Evolutionary conservation across 2,113 vertebrate genomes (phyloP).

Genomic region (Scytalopus superciliaris): DNA sequence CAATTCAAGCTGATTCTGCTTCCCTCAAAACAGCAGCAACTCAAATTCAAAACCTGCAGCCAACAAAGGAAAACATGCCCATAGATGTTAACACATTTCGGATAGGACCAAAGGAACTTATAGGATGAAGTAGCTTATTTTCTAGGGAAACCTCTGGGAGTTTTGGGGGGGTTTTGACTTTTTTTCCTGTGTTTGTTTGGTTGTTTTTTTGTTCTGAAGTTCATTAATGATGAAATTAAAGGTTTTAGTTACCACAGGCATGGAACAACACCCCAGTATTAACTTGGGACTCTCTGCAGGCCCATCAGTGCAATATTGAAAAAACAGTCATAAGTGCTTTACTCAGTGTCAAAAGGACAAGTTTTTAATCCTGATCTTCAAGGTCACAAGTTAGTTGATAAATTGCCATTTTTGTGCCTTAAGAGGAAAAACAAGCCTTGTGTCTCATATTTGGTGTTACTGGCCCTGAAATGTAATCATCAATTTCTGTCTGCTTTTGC

Average conservation of each 20-base stretch:
- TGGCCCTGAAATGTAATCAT: background rate
- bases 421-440: background rate
- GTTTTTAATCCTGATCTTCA: background rate
- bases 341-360: background rate
- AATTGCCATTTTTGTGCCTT: background rate
- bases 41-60: background rate
- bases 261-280: background rate
- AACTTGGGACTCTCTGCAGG: background rate
- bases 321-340: background rate
- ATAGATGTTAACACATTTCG: background rate
- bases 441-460: background rate
- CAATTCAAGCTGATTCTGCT: background rate
- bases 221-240: background rate
- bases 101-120: background rate
- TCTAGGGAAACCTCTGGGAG: background rate
- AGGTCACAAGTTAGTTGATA: background rate
- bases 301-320: background rate
- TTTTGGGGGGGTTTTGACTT: too few species aligned
- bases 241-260: background rate
- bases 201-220: background rate
- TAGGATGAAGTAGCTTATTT: background rate
- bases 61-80: background rate
- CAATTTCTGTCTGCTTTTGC: background rate
- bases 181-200: too few species aligned
- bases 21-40: background rate